Percentiles rank a stretch among this genome's conserved stretches.
phyloP scores from a whole-genome alignment of 2,797 vertebrate species.

The Tarsius wallacei region DNA sequence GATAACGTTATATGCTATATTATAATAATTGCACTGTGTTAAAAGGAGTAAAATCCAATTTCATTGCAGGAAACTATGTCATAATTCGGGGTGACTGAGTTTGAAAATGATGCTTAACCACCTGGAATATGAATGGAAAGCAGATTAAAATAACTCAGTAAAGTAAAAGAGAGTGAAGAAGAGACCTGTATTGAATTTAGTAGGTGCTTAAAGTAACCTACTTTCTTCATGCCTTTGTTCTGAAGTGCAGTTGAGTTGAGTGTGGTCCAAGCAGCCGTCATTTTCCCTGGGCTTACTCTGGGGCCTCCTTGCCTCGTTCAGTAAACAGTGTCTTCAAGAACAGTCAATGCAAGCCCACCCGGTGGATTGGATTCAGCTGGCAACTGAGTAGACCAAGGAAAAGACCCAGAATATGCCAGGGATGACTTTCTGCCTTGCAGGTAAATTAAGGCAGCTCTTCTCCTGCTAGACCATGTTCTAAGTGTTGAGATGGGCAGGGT shows the following conservation, averaged over 20 bases:
- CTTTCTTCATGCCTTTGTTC: background rate
- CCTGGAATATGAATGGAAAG: slow-evolving; percentile 11
- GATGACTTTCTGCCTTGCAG: too few species aligned
- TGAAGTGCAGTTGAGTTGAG: background rate
- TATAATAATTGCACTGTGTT: slow-evolving; percentile 54
- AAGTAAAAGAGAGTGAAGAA: background rate
- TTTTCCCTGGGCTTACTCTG: background rate
- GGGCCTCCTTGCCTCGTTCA: too few species aligned
- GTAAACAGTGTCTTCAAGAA: background rate
- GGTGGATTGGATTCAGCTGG: too few species aligned
- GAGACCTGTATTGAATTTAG: background rate
- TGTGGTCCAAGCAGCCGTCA: fast-evolving
- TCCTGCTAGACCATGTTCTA: background rate
- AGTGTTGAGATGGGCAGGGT: background rate
- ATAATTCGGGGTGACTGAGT: slow-evolving; percentile 52
- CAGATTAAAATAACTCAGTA: slow-evolving; percentile 16
- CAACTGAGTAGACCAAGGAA: background rate
- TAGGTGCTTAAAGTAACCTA: background rate
- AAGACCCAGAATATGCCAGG: background rate
- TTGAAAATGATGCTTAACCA: slow-evolving; percentile 53
- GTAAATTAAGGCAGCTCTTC: background rate
- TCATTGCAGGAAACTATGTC: slow-evolving; percentile 17
- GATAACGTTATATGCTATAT: slow-evolving; percentile 13
- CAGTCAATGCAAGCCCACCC: background rate
- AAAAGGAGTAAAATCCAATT: slow-evolving; percentile 62